These are phyloP conservation scores for Ascaphus truei DNA, from an alignment of 2,113 vertebrate genomes.

Conservation along the genomic window DNA sequence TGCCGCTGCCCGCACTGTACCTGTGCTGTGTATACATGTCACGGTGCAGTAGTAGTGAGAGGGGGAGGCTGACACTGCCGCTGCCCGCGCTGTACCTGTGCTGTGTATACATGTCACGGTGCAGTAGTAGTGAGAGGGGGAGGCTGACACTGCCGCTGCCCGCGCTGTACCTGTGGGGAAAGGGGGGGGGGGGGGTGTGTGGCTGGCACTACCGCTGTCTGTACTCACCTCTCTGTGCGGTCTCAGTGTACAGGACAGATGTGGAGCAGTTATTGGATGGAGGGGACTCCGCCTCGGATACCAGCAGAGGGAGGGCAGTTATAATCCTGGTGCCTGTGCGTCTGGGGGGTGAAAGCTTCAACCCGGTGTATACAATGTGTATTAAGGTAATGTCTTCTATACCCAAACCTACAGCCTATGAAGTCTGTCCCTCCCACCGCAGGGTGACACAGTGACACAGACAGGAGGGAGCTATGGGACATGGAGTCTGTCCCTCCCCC, in stretches of 20 bases:
- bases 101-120: too few species aligned
- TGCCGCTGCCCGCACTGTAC: too few species aligned
- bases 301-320: slow-evolving; percentile 64
- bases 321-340: slow-evolving; percentile 85
- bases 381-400: slow-evolving; percentile 67
- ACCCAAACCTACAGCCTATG: not conserved
- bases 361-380: slow-evolving; percentile 81
- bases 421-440: not conserved
- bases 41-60: too few species aligned
- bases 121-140: rapidly evolving
- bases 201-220: not conserved
- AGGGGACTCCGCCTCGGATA: slow-evolving; percentile 29
- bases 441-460: not conserved
- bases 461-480: too few species aligned
- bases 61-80: not conserved
- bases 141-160: not conserved
- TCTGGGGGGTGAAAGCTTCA: slow-evolving; percentile 82
- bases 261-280: slow-evolving; percentile 64
- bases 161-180: not conserved
- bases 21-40: too few species aligned
- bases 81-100: not conserved
- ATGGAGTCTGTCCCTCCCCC: too few species aligned
- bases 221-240: not conserved
- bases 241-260: slow-evolving; percentile 83
- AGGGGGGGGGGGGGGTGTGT: not conserved